Conservation (phyloP, 2,113 vertebrate genomes). For the Talpa occidentalis region DNA sequence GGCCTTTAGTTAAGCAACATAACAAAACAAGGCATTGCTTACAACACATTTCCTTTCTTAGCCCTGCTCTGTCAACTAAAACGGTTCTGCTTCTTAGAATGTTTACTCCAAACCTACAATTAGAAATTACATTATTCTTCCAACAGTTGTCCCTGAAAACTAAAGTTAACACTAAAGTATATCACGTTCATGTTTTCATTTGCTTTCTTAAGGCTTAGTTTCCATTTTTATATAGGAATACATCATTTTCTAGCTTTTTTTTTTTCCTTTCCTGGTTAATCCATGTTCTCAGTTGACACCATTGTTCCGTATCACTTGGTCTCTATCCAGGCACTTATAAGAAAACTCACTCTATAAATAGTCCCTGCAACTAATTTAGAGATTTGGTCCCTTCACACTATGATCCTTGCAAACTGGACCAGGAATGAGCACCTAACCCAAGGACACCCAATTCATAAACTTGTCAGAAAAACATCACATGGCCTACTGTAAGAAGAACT, state of each 20-base stretch:
- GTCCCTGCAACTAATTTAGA: background rate
- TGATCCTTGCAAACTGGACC: background rate
- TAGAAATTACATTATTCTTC: background rate
- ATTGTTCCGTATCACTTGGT: background rate
- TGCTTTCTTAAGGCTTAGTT: background rate
- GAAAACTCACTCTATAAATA: slow-evolving; percentile 18
- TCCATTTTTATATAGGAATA: background rate
- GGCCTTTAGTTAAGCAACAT: background rate
- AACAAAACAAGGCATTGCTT: background rate
- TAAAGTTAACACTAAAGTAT: background rate
- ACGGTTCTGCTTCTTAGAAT: slow-evolving; percentile 2
- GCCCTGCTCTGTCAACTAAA: background rate
- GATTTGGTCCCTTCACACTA: background rate
- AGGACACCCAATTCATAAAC: background rate
- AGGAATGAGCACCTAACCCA: background rate
- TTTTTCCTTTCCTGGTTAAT: background rate
- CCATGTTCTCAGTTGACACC: background rate
- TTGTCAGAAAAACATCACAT: background rate
- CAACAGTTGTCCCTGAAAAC: background rate
- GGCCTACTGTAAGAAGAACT: background rate
- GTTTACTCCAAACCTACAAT: background rate
- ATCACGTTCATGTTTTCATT: background rate
- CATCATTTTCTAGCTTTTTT: background rate
- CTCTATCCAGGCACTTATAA: background rate
- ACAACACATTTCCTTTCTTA: background rate